phyloP scores from a whole-genome alignment of 2,113 vertebrate genomes.

The Donacobius atricapilla region DNA sequence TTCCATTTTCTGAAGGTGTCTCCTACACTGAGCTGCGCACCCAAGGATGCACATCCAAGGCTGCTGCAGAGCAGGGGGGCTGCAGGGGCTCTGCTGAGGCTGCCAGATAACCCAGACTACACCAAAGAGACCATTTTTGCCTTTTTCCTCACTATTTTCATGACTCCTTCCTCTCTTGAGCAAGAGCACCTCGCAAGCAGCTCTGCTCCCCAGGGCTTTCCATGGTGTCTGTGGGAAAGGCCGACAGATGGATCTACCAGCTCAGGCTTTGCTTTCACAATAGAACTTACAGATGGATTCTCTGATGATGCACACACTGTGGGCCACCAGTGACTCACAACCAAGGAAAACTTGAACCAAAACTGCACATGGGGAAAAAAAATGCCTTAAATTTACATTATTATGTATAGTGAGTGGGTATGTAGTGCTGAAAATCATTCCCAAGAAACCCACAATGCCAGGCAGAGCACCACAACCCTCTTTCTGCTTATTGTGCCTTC shows the following conservation, averaged over 20 bases:
- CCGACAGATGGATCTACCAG: background rate
- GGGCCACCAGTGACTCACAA: background rate
- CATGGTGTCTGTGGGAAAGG: background rate
- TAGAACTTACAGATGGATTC: background rate
- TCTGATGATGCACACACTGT: background rate
- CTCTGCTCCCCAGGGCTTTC: accelerated
- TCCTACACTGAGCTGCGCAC: background rate
- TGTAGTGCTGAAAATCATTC: background rate
- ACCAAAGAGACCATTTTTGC: accelerated
- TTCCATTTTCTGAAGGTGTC: background rate
- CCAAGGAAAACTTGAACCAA: background rate
- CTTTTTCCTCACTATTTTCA: background rate
- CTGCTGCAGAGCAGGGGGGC: background rate
- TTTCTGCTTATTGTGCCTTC: background rate
- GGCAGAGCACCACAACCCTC: background rate
- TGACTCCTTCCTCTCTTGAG: background rate
- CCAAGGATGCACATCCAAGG: background rate
- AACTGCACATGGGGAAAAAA: background rate
- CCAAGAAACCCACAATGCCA: background rate
- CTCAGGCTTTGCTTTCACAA: background rate
- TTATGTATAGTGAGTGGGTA: background rate
- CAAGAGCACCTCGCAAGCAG: background rate
- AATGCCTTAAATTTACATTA: background rate
- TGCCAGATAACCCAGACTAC: background rate
- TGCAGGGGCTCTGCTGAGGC: background rate